A percentile compares a stretch with the other conserved stretches of the same genome.
These are phyloP conservation scores for Drosophila buzzatii DNA, from an alignment of 2,888 invertebrate genomes.

Conservation along the genomic window DNA sequence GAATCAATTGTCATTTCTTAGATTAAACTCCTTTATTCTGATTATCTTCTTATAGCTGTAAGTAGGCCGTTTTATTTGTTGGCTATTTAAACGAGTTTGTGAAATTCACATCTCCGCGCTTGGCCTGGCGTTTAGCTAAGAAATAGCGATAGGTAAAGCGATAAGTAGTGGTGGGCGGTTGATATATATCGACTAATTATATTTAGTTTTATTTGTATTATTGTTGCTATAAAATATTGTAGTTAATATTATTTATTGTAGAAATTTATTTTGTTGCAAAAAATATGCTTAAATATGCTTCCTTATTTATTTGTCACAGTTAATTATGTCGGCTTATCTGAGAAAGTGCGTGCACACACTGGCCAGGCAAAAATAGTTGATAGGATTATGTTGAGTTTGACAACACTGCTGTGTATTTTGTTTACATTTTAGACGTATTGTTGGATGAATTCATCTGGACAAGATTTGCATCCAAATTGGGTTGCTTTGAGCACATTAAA, in stretches of 20 bases:
- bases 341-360: constrained; percentile 18
- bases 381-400: not conserved
- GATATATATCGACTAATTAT: not conserved
- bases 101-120: constrained; percentile 74
- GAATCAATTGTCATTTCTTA: constrained; percentile 2
- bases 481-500: constrained; percentile 81
- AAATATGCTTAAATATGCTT: not conserved
- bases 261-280: not conserved
- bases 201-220: not conserved
- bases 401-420: constrained; percentile 35
- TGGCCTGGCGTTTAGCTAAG: constrained; percentile 38
- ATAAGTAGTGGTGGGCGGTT: constrained; percentile 13
- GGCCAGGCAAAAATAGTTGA: not conserved
- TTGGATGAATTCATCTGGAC: constrained; percentile 68
- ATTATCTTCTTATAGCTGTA: not conserved
- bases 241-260: too few species aligned
- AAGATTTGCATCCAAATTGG: constrained; percentile 84
- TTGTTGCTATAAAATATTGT: not conserved
- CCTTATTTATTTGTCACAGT: not conserved
- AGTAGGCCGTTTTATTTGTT: not conserved
- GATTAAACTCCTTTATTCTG: not conserved
- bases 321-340: not conserved
- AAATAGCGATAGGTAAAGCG: constrained; percentile 37
- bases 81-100: constrained; percentile 52
- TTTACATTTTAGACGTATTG: constrained; percentile 3